Evolutionary conservation across 2,888 invertebrate species (phyloP).

Genomic region (Hetaerina titia): DNA sequence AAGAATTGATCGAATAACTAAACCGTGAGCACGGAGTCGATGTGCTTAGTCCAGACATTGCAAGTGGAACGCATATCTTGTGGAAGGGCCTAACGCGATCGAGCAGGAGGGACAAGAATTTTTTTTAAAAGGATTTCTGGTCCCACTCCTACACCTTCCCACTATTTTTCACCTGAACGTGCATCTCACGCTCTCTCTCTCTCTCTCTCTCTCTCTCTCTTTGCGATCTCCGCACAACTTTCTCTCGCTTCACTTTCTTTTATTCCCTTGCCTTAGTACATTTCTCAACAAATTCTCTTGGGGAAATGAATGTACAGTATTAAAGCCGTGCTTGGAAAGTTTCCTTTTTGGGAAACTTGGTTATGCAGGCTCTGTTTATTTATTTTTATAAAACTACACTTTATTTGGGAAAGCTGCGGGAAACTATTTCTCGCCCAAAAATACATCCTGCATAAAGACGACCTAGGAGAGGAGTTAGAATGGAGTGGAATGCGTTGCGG

Average conservation of each 20-base stretch:
- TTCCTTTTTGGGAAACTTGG: not conserved
- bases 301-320: not conserved
- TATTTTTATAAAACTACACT: not conserved
- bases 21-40: not conserved
- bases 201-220: not conserved
- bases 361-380: not conserved
- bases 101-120: not conserved
- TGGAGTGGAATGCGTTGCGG: not conserved
- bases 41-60: not conserved
- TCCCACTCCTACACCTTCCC: not conserved
- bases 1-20: constrained; percentile 27
- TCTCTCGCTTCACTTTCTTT: not conserved
- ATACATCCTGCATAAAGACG: not conserved
- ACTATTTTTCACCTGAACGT: not conserved
- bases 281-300: not conserved
- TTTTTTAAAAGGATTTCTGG: not conserved
- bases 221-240: not conserved
- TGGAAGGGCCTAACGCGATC: not conserved
- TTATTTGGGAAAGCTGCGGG: not conserved
- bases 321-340: not conserved
- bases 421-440: not conserved
- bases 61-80: not conserved
- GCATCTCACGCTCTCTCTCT: not conserved
- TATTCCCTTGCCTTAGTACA: not conserved
- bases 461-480: not conserved